These are phyloP conservation scores for Drosophila diplacantha DNA, from an alignment of 2,888 invertebrate genomes.

Conservation along the genomic window DNA sequence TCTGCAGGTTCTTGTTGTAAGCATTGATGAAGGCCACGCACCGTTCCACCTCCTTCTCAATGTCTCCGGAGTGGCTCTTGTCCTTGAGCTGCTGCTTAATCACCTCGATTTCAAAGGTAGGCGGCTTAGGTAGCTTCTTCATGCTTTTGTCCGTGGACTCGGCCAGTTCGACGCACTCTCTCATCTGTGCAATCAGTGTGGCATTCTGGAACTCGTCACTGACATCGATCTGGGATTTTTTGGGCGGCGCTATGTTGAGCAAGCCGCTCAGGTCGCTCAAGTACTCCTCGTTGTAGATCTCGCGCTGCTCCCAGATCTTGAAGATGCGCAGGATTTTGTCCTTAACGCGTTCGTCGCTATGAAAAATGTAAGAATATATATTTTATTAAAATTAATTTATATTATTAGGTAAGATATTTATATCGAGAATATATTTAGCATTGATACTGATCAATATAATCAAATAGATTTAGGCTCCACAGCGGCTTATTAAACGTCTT, in stretches of 20 bases:
- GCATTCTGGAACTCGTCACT: slow-evolving; percentile 79
- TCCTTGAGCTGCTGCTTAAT: slow-evolving; percentile 91
- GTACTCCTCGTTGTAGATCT: slow-evolving; percentile 93
- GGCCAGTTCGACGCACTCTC: slow-evolving; percentile 85
- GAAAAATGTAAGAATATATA: slow-evolving; percentile 15
- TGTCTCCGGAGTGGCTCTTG: slow-evolving; percentile 90
- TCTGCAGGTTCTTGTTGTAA: slow-evolving; percentile 87
- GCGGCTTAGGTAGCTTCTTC: slow-evolving; percentile 76
- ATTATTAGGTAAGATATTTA: too few species aligned
- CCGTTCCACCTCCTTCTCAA: slow-evolving; percentile 91
- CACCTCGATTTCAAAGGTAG: slow-evolving; percentile 87
- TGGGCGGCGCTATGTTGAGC: slow-evolving; percentile 86
- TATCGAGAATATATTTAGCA: too few species aligned
- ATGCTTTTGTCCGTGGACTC: slow-evolving; percentile 85
- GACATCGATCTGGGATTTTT: slow-evolving; percentile 69
- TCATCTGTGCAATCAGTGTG: slow-evolving; percentile 86
- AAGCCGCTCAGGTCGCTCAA: slow-evolving; percentile 90
- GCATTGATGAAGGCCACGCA: slow-evolving; percentile 88
- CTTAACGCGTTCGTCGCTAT: slow-evolving; percentile 92
- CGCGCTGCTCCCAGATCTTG: slow-evolving; percentile 96
- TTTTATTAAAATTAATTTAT: neutral
- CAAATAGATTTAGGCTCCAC: too few species aligned
- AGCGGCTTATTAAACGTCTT: too few species aligned
- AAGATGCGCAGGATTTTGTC: slow-evolving; percentile 92
- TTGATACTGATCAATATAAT: too few species aligned